Evolutionary conservation across 2,888 invertebrate genomes (phyloP), one percentile per base, ranked within the genome.

Genomic region (Hipparchia semele): DNA sequence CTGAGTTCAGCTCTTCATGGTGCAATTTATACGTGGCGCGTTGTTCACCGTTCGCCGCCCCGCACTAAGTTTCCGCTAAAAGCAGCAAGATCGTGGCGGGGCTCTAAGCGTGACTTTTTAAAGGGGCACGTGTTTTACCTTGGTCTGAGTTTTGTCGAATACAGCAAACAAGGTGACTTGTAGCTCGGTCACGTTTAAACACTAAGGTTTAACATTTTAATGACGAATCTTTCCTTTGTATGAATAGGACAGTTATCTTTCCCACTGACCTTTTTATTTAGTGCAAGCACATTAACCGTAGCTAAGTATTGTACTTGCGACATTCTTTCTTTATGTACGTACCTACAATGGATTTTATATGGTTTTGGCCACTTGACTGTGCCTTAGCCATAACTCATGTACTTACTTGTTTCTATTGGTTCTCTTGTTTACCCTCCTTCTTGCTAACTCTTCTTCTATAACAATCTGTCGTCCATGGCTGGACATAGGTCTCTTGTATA

Each of bases 151-250:
- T 49, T 59, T 60, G 68, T 68, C 59, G 49, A 59, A 68, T 33
- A 13, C 33, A 68, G 51, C 59, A 12, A 59, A 59, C 68, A 71
- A 77, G 75, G 75, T 77, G 76, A 78, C 75, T 67, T 54, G 59
- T 56, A n/a, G 39, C 51, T 45, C 51, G 65, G 72, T 76, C 78
- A 76, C 77, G 79, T 76, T 73, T 64, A 33, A 51, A 49, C 60
- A 33, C 68, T 60, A 9, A 53, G 69, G 69, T 51, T 68, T 61
- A 51, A 69, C 61, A 13, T 72, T 60, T 66, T 68, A 74, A 70
- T 68, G 68, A 70, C 39, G 54, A 71, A 65, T 51, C 46, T 9
- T 51, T 64, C 51, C 65, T 65, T 12, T 65, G 49, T 54, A 59
- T 56, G 53, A 60, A 8, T 9, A 10, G 61, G 61, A 70, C 76